phyloP scores from a whole-genome alignment of 2,888 invertebrate species.

The Stenolophus ochropezus region DNA sequence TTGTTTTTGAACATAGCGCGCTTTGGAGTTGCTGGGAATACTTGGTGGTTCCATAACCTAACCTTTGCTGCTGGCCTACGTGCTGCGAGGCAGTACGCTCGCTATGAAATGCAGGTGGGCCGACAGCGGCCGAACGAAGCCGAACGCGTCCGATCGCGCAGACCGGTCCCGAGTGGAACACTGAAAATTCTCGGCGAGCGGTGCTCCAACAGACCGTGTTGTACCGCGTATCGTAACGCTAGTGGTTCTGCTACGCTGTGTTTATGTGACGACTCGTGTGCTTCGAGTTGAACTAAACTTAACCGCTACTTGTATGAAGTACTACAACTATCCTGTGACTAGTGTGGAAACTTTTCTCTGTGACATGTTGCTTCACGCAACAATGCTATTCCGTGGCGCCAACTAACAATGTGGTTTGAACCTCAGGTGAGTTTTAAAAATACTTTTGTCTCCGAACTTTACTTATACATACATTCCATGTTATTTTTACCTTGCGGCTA shows the following conservation, averaged over 20 bases:
- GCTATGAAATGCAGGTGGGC: conserved; percentile 76
- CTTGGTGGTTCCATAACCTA: conserved; percentile 38
- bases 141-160: conserved; percentile 70
- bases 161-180: conserved; percentile 69
- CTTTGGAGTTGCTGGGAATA: conserved; percentile 15
- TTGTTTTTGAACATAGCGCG: conserved; percentile 43
- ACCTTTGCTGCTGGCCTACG: conserved; percentile 69
- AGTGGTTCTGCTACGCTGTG: conserved; percentile 32
- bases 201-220: conserved; percentile 64
- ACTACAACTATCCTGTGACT: conserved; percentile 38
- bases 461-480: not conserved
- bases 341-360: conserved; percentile 61
- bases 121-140: conserved; percentile 70
- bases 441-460: not conserved
- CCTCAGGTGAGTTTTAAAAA: conserved; percentile 70
- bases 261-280: conserved; percentile 45
- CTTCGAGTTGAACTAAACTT: conserved; percentile 39
- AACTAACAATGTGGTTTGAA: conserved; percentile 73
- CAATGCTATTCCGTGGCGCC: conserved; percentile 70
- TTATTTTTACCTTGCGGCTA: not conserved
- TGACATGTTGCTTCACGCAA: conserved; percentile 72
- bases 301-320: conserved; percentile 36
- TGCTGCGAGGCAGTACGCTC: conserved; percentile 62
- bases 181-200: conserved; percentile 54
- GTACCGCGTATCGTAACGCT: conserved; percentile 65